Evolutionary conservation across 2,113 vertebrate genomes (phyloP).

Genomic region (Mungos mungo): DNA sequence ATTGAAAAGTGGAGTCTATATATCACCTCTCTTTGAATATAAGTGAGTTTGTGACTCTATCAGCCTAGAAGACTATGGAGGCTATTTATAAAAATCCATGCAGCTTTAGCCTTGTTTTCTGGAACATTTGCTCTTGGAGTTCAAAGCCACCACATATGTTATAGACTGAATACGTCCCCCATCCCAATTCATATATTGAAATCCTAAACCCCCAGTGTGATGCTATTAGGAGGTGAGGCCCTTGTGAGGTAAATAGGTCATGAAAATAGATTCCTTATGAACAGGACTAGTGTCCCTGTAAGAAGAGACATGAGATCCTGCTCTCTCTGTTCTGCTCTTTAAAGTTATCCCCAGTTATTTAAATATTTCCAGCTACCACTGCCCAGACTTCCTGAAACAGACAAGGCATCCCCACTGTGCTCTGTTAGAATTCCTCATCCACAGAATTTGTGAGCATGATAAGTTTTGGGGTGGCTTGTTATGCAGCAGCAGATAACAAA

Average conservation of each 20-base stretch:
- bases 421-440: neutral
- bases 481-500: neutral
- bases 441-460: neutral
- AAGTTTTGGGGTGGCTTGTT: neutral
- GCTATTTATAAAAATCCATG: neutral
- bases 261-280: neutral
- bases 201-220: neutral
- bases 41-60: neutral
- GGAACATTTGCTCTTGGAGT: neutral
- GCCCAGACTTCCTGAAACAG: neutral
- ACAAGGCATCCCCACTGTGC: neutral
- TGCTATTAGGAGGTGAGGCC: neutral
- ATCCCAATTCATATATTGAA: neutral
- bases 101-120: neutral
- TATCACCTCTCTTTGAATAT: neutral
- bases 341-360: neutral
- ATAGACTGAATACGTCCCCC: neutral
- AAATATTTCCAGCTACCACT: neutral
- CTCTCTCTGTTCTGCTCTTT: neutral
- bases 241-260: neutral
- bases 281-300: neutral
- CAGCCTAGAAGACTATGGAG: neutral
- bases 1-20: neutral
- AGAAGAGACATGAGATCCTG: neutral
- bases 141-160: neutral